Base-by-base conservation (phyloP, 2,113 vertebrate species). In the Oxyruncus cristatus region DNA sequence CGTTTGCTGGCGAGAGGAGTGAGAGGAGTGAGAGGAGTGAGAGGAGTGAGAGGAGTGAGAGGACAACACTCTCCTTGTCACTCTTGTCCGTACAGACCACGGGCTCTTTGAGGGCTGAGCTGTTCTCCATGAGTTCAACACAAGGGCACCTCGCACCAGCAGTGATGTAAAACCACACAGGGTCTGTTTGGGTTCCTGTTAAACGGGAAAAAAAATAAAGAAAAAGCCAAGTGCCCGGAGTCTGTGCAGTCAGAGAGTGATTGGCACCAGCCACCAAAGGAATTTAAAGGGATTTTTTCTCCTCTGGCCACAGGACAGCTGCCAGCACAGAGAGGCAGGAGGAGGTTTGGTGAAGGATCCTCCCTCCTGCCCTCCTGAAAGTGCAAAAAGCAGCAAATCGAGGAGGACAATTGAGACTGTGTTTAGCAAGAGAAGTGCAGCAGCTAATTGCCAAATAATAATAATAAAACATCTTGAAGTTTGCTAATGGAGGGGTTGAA, bases 391-490 rank as follows among this genome's bases (percentile, higher is more conserved):
- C 74, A 58, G 61, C 68, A 89, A 88, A 61, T 35, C 26, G 11
- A 46, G 73, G 73, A 82, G 46, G 8, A 28, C 39, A 41, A 37
- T 79, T 85, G 66, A 85, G 78, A 68, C 11, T 35, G 74, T 28
- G 44, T 85, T 94, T 74, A 92, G 82, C 19, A 50, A 91, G 93
- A 94, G 96, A 97, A 97, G 76, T 95, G 96, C 85, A 73, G 95
- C 71, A 92, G 85, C 89, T 96, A 95, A 97, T 95, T 96, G 89
- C 93, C 89, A 91, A 97, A 94, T 94, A 96, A 96, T 88, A 94
- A 94, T 94, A 96, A 95, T 93, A 94, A 95, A 97, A 77, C 92
- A 92, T 94, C 92, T 93, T 93, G 81, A 90, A 95, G 89, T 93
- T 96, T 92, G 85, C 68, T 95, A 96, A 95, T 88, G 93, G 93